Evolutionary conservation across 2,888 invertebrate genomes (phyloP), one percentile per base, ranked within the genome.

Genomic region (Polydrusus cervinus): DNA sequence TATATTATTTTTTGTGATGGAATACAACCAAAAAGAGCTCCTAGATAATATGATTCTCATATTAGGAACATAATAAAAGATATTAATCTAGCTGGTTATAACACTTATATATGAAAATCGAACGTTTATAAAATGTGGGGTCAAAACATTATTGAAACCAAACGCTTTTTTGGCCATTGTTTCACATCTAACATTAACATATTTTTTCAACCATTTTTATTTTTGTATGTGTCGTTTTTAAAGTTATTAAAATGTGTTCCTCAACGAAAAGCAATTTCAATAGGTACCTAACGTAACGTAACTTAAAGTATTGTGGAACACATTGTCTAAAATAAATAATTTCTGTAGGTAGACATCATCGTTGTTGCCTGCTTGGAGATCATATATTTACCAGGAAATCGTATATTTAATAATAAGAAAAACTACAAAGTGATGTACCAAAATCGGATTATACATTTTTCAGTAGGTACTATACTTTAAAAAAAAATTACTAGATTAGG

Each of bases 231-330:
- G 14, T 55, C 18, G 14, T 53, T 53, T 53, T 71, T 55, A 7
- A 34, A 6, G 34, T 34, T 34, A 40, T 51, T 40, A 18, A 69
- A 74, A 74, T 74, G 74, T 74, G 74, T 74, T 74, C 74, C 74
- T 74, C 74, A 74, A 71, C 43, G n/a, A 47, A 64, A 53, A 74
- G 69, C 69, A 74, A 69, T 74, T 47, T 18, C 8, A 74, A 74
- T 74, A 70, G 74, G 74, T 74, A 74, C 74, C 74, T 74, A 74
- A 57, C 34, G 34, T 34, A 9, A 34, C 34, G 10, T 45, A 69
- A n/a, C 16, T 20, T 13, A 18, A 43, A 62, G 45, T 51, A 45
- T 74, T 74, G 74, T 70, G 74, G 74, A 74, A 68, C 74, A 74
- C 74, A 74, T 74, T 74, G 47, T 5, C 49, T 18, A 30, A 51